Base-by-base conservation (phyloP, 2,113 vertebrate genomes). In the Vanacampus margaritifer region DNA sequence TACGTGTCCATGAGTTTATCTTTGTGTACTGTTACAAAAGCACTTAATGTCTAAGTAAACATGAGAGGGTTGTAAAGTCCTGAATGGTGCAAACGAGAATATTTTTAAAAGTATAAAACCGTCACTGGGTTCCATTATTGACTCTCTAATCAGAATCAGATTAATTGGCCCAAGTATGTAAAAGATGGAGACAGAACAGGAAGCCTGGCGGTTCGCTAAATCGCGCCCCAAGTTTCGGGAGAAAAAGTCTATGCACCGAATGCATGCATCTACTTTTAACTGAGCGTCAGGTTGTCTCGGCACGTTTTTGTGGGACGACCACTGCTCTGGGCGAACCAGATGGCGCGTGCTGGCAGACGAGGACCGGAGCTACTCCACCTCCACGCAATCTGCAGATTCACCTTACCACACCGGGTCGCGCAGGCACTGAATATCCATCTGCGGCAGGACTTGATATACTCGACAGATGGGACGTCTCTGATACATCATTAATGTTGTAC, bases 291-390 rank as follows among this genome's bases (percentile, higher is more conserved):
- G 51, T 83, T 67, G 81, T 51, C 61, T 63, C 65, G 63, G 84
- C 82, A 17, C 13, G 81, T 82, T 80, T 86, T 79, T 82, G 64
- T 73, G 74, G 81, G 62, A 74, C 77, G 74, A 79, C 58, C 53
- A 26, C 37, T n/a, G 84, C 88, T 81, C 78, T 73, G 0, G 81
- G 88, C 71, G 13, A 24, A 32, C 84, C 86, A 87, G 84, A 88
- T 89, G 86, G 86, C 72, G 16, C 24, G 32, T 71, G 57, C 64
- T 69, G 69, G 76, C 68, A 73, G 78, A 77, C 56, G 60, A 65
- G 63, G 35, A 71, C 62, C 28, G 19, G 56, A 45, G 72, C 62
- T 19, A 32, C 67, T 78, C 75, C 85, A 82, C 73, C 84, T 79
- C 59, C 73, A 5, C 80, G 75, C 82, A 76, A 64, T 82, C 77